phyloP scores from a whole-genome alignment of 2,797 vertebrate species.

The Melanotaenia trifasciata region DNA sequence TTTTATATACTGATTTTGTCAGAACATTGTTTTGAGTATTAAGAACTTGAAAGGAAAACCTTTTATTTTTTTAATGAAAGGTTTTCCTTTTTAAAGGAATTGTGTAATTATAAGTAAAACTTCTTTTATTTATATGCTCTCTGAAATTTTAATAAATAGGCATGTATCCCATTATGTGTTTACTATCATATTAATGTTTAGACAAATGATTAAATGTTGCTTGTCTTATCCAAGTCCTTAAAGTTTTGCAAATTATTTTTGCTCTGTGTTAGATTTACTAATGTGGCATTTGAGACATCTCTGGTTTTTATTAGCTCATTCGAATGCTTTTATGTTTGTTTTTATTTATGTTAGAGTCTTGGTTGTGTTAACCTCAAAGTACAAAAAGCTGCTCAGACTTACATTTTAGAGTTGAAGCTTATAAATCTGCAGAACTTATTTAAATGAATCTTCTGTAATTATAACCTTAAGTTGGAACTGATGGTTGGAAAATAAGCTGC shows the following conservation, averaged over 20 bases:
- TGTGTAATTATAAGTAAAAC: neutral
- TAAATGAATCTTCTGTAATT: conserved; percentile 36
- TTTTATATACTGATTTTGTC: neutral
- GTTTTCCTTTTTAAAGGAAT: too few species aligned
- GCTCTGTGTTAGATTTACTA: neutral
- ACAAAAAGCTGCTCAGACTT: conserved; percentile 2
- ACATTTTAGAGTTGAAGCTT: conserved; percentile 9
- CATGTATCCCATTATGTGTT: neutral
- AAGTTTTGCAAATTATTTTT: neutral
- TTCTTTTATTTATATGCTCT: neutral
- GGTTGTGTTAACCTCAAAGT: neutral
- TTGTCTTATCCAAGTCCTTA: neutral
- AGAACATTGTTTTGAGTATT: neutral
- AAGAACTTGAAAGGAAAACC: rapidly evolving
- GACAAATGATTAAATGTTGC: neutral
- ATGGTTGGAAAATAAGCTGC: conserved; percentile 8
- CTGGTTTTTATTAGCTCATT: conserved; percentile 15
- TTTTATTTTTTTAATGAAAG: too few species aligned
- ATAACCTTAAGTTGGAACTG: conserved; percentile 19
- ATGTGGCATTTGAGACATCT: neutral
- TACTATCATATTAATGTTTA: conserved; percentile 2
- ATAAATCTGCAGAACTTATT: conserved; percentile 18
- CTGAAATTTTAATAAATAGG: neutral
- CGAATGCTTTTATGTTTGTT: conserved; percentile 3
- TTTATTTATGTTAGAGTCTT: conserved; percentile 25